A percentile compares a stretch with the other conserved stretches of the same genome.
Conservation (phyloP, 2,113 vertebrate species). For the Otis tarda region DNA sequence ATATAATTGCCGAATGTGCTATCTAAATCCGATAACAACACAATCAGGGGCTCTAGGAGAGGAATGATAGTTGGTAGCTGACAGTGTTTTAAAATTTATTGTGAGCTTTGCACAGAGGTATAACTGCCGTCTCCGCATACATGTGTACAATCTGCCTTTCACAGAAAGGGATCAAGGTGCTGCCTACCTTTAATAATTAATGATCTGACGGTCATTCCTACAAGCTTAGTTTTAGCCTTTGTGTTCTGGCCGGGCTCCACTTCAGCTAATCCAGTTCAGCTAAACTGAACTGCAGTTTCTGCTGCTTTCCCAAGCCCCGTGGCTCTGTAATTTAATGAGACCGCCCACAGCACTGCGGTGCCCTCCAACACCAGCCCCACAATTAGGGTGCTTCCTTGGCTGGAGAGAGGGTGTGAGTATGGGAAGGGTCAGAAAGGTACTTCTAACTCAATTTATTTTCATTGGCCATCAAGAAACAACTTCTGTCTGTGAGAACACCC, state of each 20-base stretch:
- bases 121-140: fast-evolving
- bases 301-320: fast-evolving
- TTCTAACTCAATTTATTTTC: neutral
- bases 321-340: neutral
- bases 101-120: neutral
- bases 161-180: neutral
- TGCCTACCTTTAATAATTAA: neutral
- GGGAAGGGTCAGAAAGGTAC: neutral
- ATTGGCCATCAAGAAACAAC: neutral
- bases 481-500: neutral
- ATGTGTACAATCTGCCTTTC: neutral
- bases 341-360: neutral
- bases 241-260: neutral
- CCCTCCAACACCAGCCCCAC: neutral
- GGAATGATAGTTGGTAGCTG: neutral
- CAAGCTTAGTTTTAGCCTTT: neutral
- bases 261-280: neutral
- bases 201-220: neutral
- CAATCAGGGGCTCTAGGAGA: neutral
- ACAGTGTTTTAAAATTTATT: neutral
- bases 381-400: neutral
- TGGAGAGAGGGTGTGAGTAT: neutral
- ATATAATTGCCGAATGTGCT: neutral
- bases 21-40: neutral
- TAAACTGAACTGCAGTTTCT: neutral